These are phyloP conservation scores for Gasterosteus nipponicus DNA, from an alignment of 2,113 vertebrate species.

Conservation along the genomic window DNA sequence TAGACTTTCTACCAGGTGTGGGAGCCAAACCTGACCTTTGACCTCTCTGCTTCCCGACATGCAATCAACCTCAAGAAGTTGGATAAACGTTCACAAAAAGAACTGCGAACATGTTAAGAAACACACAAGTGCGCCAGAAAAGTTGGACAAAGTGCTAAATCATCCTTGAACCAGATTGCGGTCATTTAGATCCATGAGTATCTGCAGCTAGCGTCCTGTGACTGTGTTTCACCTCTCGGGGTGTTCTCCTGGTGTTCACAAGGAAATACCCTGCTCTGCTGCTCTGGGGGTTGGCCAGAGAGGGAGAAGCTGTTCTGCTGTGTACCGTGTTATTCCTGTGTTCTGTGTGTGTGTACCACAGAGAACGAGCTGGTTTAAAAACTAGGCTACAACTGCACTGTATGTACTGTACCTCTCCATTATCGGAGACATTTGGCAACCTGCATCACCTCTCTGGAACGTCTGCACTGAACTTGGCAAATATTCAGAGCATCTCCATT, in stretches of 20 bases:
- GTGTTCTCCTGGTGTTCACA: slow-evolving; percentile 61
- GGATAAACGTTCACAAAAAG: neutral
- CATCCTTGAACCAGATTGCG: slow-evolving; percentile 44
- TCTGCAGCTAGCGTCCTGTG: slow-evolving; percentile 48
- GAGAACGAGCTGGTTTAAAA: slow-evolving; percentile 10
- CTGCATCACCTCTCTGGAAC: neutral
- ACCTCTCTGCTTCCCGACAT: slow-evolving; percentile 3
- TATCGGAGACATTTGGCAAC: slow-evolving; percentile 1
- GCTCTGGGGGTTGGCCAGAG: slow-evolving; percentile 48
- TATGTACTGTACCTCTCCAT: neutral
- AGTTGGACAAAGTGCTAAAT: slow-evolving; percentile 3
- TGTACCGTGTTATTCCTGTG: slow-evolving; percentile 25
- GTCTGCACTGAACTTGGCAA: neutral
- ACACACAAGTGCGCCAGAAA: slow-evolving; percentile 1
- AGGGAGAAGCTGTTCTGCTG: slow-evolving; percentile 31
- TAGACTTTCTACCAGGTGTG: slow-evolving; percentile 6
- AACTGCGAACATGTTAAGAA: neutral
- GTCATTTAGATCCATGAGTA: slow-evolving; percentile 23
- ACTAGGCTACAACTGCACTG: slow-evolving; percentile 14
- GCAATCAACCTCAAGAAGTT: neutral
- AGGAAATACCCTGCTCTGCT: slow-evolving; percentile 66
- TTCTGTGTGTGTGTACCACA: slow-evolving; percentile 5
- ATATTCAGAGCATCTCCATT: neutral
- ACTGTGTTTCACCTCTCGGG: slow-evolving; percentile 60
- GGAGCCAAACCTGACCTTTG: slow-evolving; percentile 13